A percentile compares a stretch with the other conserved stretches of the same genome.
phyloP scores from a whole-genome alignment of 1,140 invertebrate genomes.

The Bactericera cockerelli region DNA sequence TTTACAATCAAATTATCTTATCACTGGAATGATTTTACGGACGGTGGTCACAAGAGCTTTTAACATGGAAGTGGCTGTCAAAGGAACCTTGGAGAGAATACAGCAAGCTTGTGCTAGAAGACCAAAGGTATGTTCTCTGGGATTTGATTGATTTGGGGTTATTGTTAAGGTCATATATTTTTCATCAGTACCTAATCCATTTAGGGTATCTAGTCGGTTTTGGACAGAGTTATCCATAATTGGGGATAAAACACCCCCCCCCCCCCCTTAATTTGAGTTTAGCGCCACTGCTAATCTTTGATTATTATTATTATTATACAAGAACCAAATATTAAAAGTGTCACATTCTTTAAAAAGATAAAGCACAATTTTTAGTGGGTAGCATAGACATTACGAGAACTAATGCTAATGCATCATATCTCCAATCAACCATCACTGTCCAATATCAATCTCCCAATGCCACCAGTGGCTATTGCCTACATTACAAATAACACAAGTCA shows the following conservation, averaged over 20 bases:
- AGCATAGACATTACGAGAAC: too few species aligned
- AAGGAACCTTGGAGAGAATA: neutral
- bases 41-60: neutral
- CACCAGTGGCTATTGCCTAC: too few species aligned
- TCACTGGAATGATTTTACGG: too few species aligned
- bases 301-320: neutral
- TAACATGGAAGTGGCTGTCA: neutral
- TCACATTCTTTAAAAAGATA: too few species aligned
- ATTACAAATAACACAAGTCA: too few species aligned
- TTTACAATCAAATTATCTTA: too few species aligned
- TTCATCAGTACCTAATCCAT: neutral
- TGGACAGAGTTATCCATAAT: neutral
- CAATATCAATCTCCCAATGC: too few species aligned
- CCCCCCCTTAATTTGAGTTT: neutral
- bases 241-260: neutral
- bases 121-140: neutral
- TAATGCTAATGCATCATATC: too few species aligned
- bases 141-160: too few species aligned
- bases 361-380: too few species aligned
- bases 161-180: neutral
- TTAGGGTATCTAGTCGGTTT: neutral
- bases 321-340: too few species aligned
- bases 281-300: neutral
- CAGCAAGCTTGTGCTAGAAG: neutral
- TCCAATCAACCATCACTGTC: too few species aligned